Conservation (phyloP, 2,888 invertebrate species). For the Pachydiplax longipennis region DNA sequence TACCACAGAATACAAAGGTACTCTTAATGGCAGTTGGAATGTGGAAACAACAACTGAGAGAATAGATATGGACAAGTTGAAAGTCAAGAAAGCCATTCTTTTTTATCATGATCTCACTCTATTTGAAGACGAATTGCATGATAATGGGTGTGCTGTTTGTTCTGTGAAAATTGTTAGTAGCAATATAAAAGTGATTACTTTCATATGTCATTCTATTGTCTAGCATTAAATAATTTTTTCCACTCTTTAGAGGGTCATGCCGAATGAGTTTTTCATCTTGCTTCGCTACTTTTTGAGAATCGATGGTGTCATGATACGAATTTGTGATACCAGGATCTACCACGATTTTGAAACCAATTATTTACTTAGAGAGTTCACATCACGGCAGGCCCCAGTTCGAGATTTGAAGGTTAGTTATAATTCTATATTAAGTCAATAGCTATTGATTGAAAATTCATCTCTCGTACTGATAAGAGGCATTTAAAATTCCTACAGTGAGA, state of each 20-base stretch:
- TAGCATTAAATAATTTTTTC: slow-evolving; percentile 47
- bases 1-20: slow-evolving; percentile 90
- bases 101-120: slow-evolving; percentile 93
- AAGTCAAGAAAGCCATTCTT: slow-evolving; percentile 87
- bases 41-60: slow-evolving; percentile 72
- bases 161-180: slow-evolving; percentile 90
- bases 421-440: too few species aligned
- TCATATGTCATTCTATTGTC: background rate
- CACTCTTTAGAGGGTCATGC: slow-evolving; percentile 89
- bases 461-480: too few species aligned
- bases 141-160: slow-evolving; percentile 91
- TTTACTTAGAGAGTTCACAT: slow-evolving; percentile 82
- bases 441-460: too few species aligned
- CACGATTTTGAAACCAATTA: slow-evolving; percentile 76
- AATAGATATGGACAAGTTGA: slow-evolving; percentile 88
- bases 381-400: slow-evolving; percentile 75
- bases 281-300: slow-evolving; percentile 92
- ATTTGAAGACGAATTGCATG: slow-evolving; percentile 98
- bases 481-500: too few species aligned
- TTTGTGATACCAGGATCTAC: slow-evolving; percentile 88
- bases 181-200: background rate
- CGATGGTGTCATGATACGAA: slow-evolving; percentile 87
- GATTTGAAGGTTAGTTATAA: slow-evolving; percentile 68
- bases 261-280: slow-evolving; percentile 88
- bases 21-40: slow-evolving; percentile 68